phyloP scores from a whole-genome alignment of 2,888 invertebrate genomes.

The Cataglyphis livida region DNA sequence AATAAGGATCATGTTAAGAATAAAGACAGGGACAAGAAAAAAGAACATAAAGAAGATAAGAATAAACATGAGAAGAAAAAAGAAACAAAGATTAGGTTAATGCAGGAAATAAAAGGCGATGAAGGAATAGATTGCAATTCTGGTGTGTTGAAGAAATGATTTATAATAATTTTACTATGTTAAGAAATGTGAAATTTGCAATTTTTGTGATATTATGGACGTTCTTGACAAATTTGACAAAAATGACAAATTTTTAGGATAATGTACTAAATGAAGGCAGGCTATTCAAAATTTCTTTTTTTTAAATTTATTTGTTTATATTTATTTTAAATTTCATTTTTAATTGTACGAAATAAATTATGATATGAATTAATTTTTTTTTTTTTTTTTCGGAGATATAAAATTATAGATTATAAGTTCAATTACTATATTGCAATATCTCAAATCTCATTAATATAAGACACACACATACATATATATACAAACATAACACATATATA shows the following conservation, averaged over 20 bases:
- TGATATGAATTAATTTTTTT: background rate
- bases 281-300: background rate
- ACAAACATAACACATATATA: background rate
- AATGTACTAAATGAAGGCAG: background rate
- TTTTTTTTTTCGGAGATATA: too few relatives aligned
- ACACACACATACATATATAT: too few relatives aligned
- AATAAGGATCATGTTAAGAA: slow-evolving; percentile 75
- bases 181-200: background rate
- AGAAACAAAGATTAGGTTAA: slow-evolving; percentile 79
- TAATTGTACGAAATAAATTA: background rate
- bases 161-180: slow-evolving; percentile 23
- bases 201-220: background rate
- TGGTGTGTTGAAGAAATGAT: slow-evolving; percentile 79
- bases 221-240: background rate
- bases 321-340: background rate
- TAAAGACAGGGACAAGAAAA: slow-evolving; percentile 73
- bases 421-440: too few relatives aligned
- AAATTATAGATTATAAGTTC: too few relatives aligned
- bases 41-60: slow-evolving; percentile 64
- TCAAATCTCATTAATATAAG: too few relatives aligned
- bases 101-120: slow-evolving; percentile 86
- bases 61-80: slow-evolving; percentile 75
- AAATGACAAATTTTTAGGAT: background rate
- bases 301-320: background rate
- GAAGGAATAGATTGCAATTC: slow-evolving; percentile 91